Conservation (phyloP, 2,888 invertebrate genomes). For the Mesorhabditis spiculigera region DNA sequence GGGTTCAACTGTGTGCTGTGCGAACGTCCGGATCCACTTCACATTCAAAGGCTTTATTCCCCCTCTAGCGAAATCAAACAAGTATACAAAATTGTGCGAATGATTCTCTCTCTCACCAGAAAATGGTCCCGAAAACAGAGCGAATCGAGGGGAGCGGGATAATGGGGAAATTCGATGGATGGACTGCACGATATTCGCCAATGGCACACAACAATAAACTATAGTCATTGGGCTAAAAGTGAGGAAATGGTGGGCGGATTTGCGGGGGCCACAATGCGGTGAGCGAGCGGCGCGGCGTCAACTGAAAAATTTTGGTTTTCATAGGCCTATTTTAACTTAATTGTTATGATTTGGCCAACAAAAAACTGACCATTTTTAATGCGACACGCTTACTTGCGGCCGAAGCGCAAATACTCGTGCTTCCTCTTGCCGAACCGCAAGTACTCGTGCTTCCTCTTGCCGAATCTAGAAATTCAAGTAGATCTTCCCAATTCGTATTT, state of each 20-base stretch:
- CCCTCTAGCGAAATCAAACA: background rate
- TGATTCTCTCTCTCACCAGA: background rate
- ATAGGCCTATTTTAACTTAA: background rate
- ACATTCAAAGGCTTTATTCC: background rate
- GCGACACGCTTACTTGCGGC: slow-evolving; percentile 35
- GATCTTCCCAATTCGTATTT: too few species aligned
- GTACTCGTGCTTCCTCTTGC: slow-evolving; percentile 57
- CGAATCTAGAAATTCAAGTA: slow-evolving; percentile 26
- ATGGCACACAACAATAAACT: background rate
- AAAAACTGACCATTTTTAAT: background rate
- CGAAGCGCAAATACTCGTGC: slow-evolving; percentile 57
- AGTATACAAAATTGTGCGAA: background rate
- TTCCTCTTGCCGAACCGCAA: slow-evolving; percentile 54
- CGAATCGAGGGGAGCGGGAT: background rate
- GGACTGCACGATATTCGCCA: too few species aligned
- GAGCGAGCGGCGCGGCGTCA: slow-evolving; percentile 3
- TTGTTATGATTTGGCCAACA: too few species aligned
- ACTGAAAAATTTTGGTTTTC: background rate
- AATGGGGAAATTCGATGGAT: too few species aligned
- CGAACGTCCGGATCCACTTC: too few species aligned
- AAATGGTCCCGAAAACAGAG: slow-evolving; percentile 6
- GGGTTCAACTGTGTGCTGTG: too few species aligned
- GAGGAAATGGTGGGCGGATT: background rate
- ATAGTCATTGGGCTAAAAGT: background rate
- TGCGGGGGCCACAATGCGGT: background rate